phyloP scores from a whole-genome alignment of 37 sponge, comb jelly and placozoan species.

The Eunapius fragilis region DNA sequence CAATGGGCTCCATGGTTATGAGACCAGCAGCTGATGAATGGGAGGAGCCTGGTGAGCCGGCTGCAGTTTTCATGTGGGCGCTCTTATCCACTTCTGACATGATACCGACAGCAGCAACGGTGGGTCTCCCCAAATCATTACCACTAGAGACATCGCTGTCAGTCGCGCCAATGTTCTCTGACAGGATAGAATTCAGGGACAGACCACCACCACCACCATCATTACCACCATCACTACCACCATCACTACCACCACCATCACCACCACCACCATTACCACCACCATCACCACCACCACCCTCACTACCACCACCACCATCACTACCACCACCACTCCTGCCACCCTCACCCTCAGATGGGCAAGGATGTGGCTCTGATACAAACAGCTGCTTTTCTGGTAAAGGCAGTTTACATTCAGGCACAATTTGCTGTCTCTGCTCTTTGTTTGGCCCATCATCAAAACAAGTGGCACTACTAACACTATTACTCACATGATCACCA shows the following conservation, averaged over 20 bases:
- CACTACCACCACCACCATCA: no score
- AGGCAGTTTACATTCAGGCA: not conserved
- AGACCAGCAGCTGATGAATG: not conserved
- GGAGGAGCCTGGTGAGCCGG: not conserved
- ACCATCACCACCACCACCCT: no score
- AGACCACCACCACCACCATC: not conserved
- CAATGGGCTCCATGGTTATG: not conserved
- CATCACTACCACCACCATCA: slow-evolving; percentile 4
- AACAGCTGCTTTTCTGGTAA: not conserved
- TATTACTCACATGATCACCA: not conserved
- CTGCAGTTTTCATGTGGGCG: not conserved
- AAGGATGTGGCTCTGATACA: not conserved
- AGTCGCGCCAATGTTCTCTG: not conserved
- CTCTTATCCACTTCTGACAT: not conserved
- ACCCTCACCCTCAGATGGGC: no score
- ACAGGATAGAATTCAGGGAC: not conserved
- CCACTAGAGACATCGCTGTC: not conserved
- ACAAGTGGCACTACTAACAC: not conserved
- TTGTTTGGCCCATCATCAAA: not conserved
- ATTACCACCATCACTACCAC: not conserved
- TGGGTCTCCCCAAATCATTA: not conserved
- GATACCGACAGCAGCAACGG: not conserved
- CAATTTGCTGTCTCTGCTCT: not conserved
- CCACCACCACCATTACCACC: not conserved
- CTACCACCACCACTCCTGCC: no score